A percentile compares a stretch with the other conserved stretches of the same genome.
Conservation (phyloP, 2,888 invertebrate genomes). For the Lacanobia wlatinum region DNA sequence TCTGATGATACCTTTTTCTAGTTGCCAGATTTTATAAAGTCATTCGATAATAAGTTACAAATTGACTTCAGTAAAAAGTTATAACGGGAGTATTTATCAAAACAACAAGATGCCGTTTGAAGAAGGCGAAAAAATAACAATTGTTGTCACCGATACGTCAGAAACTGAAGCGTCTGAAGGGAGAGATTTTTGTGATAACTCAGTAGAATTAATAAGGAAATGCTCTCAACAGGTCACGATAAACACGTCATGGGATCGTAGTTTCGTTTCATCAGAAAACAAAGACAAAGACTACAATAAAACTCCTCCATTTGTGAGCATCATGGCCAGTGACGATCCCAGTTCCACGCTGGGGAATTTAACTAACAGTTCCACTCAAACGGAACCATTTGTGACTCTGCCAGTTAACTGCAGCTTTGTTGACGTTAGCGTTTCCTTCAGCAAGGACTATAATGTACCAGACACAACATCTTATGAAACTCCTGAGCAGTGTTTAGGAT, state of each 20-base stretch:
- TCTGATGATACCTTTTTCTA: neutral
- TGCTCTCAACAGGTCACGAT: constrained; percentile 72
- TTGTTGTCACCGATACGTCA: constrained; percentile 67
- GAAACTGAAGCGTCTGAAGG: constrained; percentile 63
- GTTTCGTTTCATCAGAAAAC: constrained; percentile 72
- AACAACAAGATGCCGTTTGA: constrained; percentile 66
- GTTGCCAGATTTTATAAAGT: neutral
- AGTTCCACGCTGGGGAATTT: constrained; percentile 69
- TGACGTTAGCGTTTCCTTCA: constrained; percentile 80
- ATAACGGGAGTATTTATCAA: constrained; percentile 10
- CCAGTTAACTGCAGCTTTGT: constrained; percentile 71
- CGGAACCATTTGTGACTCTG: constrained; percentile 73
- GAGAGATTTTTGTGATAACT: constrained; percentile 70
- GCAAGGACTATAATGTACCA: constrained; percentile 76
- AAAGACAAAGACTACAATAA: constrained; percentile 71
- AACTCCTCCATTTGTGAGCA: constrained; percentile 81
- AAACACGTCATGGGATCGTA: constrained; percentile 83
- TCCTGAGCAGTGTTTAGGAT: constrained; percentile 73
- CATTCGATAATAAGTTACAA: neutral
- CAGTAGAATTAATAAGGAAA: constrained; percentile 84
- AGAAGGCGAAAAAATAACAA: constrained; percentile 55
- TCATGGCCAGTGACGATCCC: constrained; percentile 77
- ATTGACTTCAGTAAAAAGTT: constrained; percentile 18
- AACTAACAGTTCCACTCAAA: constrained; percentile 78
- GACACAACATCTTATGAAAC: constrained; percentile 76